Evolutionary conservation across 1,140 invertebrate species (phyloP).

Genomic region (Temnothorax curvispinosus): DNA sequence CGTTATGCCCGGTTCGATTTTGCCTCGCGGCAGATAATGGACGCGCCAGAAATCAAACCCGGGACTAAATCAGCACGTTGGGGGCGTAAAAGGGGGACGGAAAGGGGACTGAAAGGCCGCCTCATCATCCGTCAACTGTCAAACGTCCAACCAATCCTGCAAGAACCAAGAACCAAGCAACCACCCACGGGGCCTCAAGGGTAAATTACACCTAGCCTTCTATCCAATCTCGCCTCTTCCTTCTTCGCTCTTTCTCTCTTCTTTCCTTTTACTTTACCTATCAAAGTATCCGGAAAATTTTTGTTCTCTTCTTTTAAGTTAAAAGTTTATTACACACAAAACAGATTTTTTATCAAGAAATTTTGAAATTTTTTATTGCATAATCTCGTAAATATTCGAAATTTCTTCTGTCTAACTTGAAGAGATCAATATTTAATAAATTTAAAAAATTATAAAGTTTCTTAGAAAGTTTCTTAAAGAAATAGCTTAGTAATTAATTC

Average conservation of each 20-base stretch:
- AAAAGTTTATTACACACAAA: background rate
- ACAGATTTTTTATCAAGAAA: background rate
- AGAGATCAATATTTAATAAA: background rate
- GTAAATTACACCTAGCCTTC: slow-evolving; percentile 75
- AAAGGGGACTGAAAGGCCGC: slow-evolving; percentile 80
- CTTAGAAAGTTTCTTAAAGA: background rate
- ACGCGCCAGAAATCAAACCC: slow-evolving; percentile 66
- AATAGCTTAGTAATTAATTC: background rate
- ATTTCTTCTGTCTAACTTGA: background rate
- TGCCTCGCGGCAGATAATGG: slow-evolving; percentile 76
- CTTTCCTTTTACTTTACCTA: slow-evolving; percentile 16
- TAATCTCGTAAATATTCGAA: background rate
- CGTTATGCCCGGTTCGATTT: slow-evolving; percentile 74
- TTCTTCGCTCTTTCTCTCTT: background rate
- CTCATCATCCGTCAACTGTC: slow-evolving; percentile 86
- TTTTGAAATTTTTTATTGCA: background rate
- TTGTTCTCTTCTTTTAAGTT: background rate
- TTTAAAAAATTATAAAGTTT: background rate
- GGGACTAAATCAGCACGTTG: slow-evolving; percentile 63
- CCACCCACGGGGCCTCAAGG: slow-evolving; percentile 80
- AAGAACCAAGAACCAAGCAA: slow-evolving; percentile 77
- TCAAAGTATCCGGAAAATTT: slow-evolving; percentile 27
- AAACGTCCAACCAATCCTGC: slow-evolving; percentile 83
- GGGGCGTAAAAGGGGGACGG: slow-evolving; percentile 72
- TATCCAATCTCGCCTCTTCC: slow-evolving; percentile 50